These are phyloP conservation scores for Caenorhabditis japonica DNA, from an alignment of 2,888 invertebrate species.

Conservation along the genomic window DNA sequence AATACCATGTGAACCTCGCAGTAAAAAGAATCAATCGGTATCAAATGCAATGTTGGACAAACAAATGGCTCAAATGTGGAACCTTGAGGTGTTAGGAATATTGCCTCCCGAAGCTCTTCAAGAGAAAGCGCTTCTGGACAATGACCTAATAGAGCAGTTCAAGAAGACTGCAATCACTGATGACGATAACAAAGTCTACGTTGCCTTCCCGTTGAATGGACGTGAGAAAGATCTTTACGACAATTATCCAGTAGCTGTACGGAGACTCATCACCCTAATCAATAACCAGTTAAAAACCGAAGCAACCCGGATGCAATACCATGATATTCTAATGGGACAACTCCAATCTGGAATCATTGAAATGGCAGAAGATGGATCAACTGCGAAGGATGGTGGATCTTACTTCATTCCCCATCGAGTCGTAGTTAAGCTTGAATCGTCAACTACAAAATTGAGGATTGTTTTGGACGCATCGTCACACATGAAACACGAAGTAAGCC, in stretches of 20 bases:
- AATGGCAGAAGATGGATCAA: neutral
- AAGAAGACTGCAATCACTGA: neutral
- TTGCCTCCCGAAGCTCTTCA: neutral
- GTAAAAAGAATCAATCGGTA: too few species aligned
- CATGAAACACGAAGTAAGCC: too few species aligned
- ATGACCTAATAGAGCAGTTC: neutral
- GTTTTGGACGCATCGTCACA: too few species aligned
- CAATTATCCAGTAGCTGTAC: neutral
- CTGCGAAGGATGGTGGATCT: neutral
- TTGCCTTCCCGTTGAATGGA: neutral
- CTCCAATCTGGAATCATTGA: slow-evolving; percentile 28
- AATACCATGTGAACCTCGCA: too few species aligned
- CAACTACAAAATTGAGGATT: slow-evolving; percentile 41
- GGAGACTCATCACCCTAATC: neutral
- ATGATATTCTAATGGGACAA: slow-evolving; percentile 35
- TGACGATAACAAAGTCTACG: too few species aligned
- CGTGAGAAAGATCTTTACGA: neutral
- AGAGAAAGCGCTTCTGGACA: neutral
- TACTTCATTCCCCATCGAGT: slow-evolving; percentile 51
- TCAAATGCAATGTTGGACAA: neutral
- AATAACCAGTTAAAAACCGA: neutral
- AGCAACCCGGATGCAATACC: neutral
- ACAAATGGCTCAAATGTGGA: neutral
- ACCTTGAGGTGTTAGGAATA: neutral
- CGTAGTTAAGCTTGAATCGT: slow-evolving; percentile 37